phyloP scores from a whole-genome alignment of 1,140 invertebrate genomes.

The Homarus americanus region DNA sequence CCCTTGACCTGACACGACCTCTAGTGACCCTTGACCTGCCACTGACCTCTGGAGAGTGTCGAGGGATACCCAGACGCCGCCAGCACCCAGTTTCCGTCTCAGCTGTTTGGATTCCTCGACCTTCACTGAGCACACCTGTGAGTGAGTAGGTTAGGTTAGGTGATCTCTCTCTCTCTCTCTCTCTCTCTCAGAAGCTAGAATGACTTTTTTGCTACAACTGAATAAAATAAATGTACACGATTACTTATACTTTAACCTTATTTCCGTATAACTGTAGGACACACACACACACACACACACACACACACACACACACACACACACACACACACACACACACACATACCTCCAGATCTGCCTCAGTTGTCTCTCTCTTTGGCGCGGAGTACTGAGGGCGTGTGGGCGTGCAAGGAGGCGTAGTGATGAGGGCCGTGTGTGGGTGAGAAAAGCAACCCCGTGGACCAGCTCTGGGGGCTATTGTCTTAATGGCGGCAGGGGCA shows the following conservation, averaged over 20 bases:
- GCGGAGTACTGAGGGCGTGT: not conserved
- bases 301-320: slow-evolving; percentile 20
- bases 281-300: slow-evolving; percentile 13
- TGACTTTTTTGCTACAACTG: too few species aligned
- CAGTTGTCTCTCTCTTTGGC: not conserved
- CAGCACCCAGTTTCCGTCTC: not conserved
- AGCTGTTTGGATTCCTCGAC: slow-evolving; percentile 21
- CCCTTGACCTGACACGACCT: not conserved
- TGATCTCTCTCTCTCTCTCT: too few species aligned
- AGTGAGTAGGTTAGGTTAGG: too few species aligned
- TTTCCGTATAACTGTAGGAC: too few species aligned
- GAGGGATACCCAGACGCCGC: slow-evolving; percentile 33
- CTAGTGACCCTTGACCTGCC: not conserved
- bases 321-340: not conserved
- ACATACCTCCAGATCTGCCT: not conserved
- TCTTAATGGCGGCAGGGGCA: not conserved
- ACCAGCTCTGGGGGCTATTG: not conserved
- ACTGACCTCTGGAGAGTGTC: slow-evolving; percentile 36
- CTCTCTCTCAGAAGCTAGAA: too few species aligned
- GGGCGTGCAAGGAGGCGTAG: too few species aligned
- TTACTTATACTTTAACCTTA: too few species aligned
- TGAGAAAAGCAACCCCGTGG: not conserved
- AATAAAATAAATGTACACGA: too few species aligned
- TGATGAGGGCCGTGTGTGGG: not conserved
- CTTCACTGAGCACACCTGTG: slow-evolving; percentile 17